A percentile compares a stretch with the other conserved stretches of the same genome.
phyloP scores from a whole-genome alignment of 2,113 vertebrate genomes.

The Plecotus auritus region DNA sequence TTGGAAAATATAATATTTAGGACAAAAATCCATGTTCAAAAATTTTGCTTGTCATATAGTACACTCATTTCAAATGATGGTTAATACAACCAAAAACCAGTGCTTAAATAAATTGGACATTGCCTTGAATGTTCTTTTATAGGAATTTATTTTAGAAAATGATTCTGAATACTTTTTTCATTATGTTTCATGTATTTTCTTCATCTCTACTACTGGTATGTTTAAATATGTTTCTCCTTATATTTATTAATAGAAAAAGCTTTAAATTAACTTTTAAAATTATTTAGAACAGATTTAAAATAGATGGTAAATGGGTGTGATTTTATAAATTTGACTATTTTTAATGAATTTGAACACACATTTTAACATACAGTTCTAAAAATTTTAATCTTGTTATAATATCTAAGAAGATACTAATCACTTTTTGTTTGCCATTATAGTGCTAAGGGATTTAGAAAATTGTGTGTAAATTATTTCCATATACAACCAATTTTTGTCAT shows the following conservation, averaged over 20 bases:
- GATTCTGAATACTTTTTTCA: background rate
- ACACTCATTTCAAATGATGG: background rate
- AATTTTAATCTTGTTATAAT: background rate
- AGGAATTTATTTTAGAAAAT: background rate
- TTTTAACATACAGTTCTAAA: background rate
- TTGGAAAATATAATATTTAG: background rate
- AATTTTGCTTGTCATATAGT: background rate
- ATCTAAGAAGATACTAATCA: background rate
- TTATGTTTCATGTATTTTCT: background rate
- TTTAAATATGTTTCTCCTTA: background rate
- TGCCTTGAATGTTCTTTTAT: background rate
- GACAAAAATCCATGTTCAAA: background rate
- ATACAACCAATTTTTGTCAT: background rate
- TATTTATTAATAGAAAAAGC: background rate
- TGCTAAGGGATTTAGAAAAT: background rate
- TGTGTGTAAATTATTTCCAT: background rate
- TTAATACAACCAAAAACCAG: background rate
- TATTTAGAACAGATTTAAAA: background rate
- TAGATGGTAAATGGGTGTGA: background rate
- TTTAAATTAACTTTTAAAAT: background rate
- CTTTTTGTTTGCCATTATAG: background rate
- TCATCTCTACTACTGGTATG: background rate
- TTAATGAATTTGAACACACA: background rate
- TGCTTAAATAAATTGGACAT: background rate
- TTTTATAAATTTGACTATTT: background rate